Evolutionary conservation across 2,113 vertebrate genomes (phyloP).

Genomic region (Varanus salvator): DNA sequence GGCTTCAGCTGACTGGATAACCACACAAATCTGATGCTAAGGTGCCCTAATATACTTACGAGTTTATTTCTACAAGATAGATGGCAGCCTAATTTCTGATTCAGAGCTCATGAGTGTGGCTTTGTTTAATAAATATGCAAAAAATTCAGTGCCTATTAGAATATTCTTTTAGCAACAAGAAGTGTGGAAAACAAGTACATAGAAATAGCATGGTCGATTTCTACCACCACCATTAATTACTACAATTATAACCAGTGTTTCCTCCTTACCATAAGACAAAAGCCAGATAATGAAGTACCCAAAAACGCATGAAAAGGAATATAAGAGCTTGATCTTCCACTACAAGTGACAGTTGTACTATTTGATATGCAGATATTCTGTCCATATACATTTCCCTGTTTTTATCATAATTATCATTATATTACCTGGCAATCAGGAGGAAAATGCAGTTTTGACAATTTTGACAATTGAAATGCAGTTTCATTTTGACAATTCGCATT

Average conservation of each 20-base stretch:
- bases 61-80: slow-evolving; percentile 11
- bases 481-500: neutral
- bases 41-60: neutral
- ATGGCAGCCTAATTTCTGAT: slow-evolving; percentile 34
- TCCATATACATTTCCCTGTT: neutral
- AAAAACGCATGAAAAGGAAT: neutral
- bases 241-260: neutral
- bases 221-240: neutral
- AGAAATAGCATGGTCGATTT: neutral
- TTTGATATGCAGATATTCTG: neutral
- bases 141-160: slow-evolving; percentile 48
- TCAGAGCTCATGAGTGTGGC: slow-evolving; percentile 44
- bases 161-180: slow-evolving; percentile 52
- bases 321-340: neutral
- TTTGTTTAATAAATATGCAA: slow-evolving; percentile 53
- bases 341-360: neutral
- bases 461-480: neutral
- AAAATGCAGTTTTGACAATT: neutral
- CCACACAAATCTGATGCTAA: slow-evolving; percentile 48
- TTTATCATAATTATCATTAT: neutral
- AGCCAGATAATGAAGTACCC: neutral
- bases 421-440: neutral
- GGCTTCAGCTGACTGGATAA: slow-evolving; percentile 27
- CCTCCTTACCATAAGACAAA: neutral
- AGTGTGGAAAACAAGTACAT: slow-evolving; percentile 2